Evolutionary conservation across 2,888 invertebrate genomes (phyloP), one percentile per base, ranked within the genome.

Genomic region (Anticlea derivata): DNA sequence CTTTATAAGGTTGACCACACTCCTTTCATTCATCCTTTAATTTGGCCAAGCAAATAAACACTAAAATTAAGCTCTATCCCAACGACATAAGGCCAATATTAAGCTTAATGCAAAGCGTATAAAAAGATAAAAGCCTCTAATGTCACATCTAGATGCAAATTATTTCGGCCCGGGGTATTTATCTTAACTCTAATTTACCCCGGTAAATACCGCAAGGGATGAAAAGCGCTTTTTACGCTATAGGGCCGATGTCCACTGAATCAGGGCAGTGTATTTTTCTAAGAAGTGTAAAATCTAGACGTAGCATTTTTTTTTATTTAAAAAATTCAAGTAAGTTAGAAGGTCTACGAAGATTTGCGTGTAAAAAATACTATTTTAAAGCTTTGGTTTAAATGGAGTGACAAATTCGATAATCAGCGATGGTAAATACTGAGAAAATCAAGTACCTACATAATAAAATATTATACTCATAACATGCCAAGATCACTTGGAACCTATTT

Each of bases 81-180:
- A 29, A 47, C 45, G 51, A 22, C 10, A 50, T 44, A 46, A 39
- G 43, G 52, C 48, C 29, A 49, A 56, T 53, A 49, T 49, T 40
- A 52, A 55, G 40, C 26, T 31, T 47, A 55, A 40, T 54, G 40
- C 40, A 35, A 38, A 35, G 5, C 53, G 61, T 60, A 68, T 70
- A 73, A 77, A 80, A 80, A 75, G 80, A 77, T 73, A 73, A 79
- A 80, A 76, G 74, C 62, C 70, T 73, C 78, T 88, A 88, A 89
- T 86, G 90, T 86, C 86, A 84, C 88, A 89, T 90, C 87, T 83
- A 80, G 80, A 89, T 90, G 90, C 87, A 89, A 90, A 90, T 90
- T 86, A 86, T 81, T 78, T 75, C 76, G 75, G 75, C 75, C 79
- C 70, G 68, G 62, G 67, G 80, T 86, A 85, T 88, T 87, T 87